phyloP scores from a whole-genome alignment of 2,888 invertebrate genomes.

The Xestia ashworthii region DNA sequence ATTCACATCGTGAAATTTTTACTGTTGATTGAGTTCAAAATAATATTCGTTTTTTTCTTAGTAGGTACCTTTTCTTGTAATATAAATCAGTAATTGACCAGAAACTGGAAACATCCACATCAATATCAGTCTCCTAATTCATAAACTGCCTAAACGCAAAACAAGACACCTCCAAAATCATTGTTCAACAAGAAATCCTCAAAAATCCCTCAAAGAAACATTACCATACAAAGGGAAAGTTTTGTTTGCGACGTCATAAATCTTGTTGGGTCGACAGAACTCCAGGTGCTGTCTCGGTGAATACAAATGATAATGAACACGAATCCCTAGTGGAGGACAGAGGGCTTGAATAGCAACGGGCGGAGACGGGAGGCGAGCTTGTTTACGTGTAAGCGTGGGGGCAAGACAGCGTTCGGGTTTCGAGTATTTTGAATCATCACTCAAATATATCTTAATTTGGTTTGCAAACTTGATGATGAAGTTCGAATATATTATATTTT shows the following conservation, averaged over 20 bases:
- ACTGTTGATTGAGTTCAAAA: too few relatives aligned
- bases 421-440: neutral
- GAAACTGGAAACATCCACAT: neutral
- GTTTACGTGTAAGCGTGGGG: slow-evolving; percentile 41
- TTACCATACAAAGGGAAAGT: slow-evolving; percentile 84
- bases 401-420: neutral
- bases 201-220: slow-evolving; percentile 68
- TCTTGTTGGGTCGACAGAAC: slow-evolving; percentile 81
- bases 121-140: neutral
- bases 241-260: slow-evolving; percentile 81
- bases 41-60: too few relatives aligned
- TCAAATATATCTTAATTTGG: neutral
- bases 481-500: neutral
- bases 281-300: slow-evolving; percentile 82
- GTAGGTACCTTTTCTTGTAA: too few relatives aligned
- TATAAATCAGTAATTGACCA: neutral
- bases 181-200: slow-evolving; percentile 41
- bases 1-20: too few relatives aligned
- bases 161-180: slow-evolving; percentile 17
- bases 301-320: slow-evolving; percentile 88
- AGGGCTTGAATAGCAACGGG: slow-evolving; percentile 34
- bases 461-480: neutral
- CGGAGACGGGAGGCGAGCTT: slow-evolving; percentile 12
- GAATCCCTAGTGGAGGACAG: slow-evolving; percentile 63
- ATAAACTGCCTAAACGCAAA: slow-evolving; percentile 8